Evolutionary conservation across 2,113 vertebrate genomes (phyloP).

Genomic region (Saiga tatarica): DNA sequence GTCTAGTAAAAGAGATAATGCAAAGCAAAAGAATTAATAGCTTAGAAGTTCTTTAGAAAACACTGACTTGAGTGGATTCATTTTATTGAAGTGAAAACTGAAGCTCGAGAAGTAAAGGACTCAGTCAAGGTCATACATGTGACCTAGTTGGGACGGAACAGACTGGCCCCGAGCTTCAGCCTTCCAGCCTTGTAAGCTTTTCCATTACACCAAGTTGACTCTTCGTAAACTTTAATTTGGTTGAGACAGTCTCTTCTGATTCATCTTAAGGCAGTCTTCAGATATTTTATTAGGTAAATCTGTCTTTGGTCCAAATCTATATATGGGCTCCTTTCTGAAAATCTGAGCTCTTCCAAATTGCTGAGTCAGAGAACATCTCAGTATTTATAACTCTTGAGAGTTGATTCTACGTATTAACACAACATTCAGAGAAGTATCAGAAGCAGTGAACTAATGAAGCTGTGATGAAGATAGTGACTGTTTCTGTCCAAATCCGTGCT

Average conservation of each 20-base stretch:
- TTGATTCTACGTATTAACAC: conserved; percentile 24
- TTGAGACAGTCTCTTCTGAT: conserved; percentile 54
- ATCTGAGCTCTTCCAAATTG: conserved; percentile 56
- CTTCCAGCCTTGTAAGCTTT: conserved; percentile 39
- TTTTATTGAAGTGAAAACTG: neutral
- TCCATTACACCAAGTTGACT: conserved; percentile 37
- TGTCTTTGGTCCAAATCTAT: conserved; percentile 68
- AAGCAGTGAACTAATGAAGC: neutral
- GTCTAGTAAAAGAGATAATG: neutral
- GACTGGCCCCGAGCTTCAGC: neutral
- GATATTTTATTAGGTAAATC: conserved; percentile 44
- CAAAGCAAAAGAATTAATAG: neutral
- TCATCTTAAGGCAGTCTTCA: conserved; percentile 55
- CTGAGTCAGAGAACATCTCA: conserved; percentile 61
- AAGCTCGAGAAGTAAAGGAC: neutral
- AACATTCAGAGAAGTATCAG: conserved; percentile 20
- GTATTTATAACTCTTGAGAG: conserved; percentile 46
- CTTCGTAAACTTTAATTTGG: conserved; percentile 23
- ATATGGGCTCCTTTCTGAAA: conserved; percentile 61
- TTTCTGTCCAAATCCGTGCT: neutral
- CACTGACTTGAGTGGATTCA: neutral
- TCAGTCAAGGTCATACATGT: neutral
- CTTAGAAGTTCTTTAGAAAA: neutral
- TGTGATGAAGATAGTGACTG: neutral
- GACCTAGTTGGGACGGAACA: neutral